These are phyloP conservation scores for Conus ventricosus DNA, from an alignment of 1,140 invertebrate genomes.

Conservation along the genomic window DNA sequence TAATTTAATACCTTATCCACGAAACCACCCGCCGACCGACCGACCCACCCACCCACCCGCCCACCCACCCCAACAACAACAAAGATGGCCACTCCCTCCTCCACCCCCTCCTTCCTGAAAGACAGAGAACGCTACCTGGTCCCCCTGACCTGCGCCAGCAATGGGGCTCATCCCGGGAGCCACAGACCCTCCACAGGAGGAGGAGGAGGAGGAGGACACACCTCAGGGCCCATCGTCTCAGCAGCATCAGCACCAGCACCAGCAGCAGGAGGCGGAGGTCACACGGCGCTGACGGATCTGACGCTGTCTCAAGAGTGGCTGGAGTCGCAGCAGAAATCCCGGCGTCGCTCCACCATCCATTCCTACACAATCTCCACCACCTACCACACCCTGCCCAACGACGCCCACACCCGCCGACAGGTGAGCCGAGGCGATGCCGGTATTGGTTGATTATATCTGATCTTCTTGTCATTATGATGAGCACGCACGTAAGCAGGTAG, in stretches of 20 bases:
- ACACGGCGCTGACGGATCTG: slow-evolving; percentile 37
- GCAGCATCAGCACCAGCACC: background rate
- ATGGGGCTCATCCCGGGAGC: background rate
- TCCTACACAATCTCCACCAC: slow-evolving; percentile 65
- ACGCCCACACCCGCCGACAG: slow-evolving; percentile 52
- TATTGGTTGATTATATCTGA: background rate
- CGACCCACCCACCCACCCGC: background rate
- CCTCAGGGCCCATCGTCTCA: background rate
- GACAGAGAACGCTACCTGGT: background rate
- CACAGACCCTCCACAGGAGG: background rate
- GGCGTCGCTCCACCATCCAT: slow-evolving; percentile 64
- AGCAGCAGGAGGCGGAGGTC: slow-evolving; percentile 22
- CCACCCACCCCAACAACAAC: too few relatives aligned
- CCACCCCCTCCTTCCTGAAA: background rate
- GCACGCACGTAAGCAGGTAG: too few relatives aligned
- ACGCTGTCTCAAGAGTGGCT: slow-evolving; percentile 38
- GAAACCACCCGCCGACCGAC: background rate
- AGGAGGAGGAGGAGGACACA: background rate
- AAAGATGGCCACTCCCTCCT: background rate
- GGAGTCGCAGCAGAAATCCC: slow-evolving; percentile 50
- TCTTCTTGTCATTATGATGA: background rate
- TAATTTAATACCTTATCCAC: background rate
- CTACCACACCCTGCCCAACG: slow-evolving; percentile 66
- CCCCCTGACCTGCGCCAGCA: background rate
- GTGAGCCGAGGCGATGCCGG: slow-evolving; percentile 20